Percentiles rank a stretch among this genome's conserved stretches.
Conservation (phyloP, 2,113 vertebrate genomes). For the Hippolais icterina region DNA sequence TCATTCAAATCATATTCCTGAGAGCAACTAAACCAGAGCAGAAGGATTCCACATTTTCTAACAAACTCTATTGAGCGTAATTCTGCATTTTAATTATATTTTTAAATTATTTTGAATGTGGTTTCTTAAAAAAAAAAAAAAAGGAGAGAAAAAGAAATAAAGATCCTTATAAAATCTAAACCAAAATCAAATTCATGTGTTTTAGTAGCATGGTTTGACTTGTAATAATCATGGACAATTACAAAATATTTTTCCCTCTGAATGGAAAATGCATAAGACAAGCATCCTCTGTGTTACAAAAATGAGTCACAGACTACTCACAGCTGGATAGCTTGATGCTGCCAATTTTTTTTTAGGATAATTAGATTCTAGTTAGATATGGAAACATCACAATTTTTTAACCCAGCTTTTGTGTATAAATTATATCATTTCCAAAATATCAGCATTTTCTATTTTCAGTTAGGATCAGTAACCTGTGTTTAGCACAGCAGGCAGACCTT, state of each 20-base stretch:
- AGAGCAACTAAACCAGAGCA: background rate
- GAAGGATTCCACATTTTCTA: background rate
- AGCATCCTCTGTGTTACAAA: background rate
- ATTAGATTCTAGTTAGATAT: conserved; percentile 56
- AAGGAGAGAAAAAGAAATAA: background rate
- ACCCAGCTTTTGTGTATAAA: conserved; percentile 59
- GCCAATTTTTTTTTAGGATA: conserved; percentile 2
- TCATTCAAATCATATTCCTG: background rate
- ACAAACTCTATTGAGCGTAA: background rate
- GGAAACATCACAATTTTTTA: conserved; percentile 34
- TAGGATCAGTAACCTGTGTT: conserved; percentile 57
- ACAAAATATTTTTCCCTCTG: background rate
- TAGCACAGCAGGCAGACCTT: conserved; percentile 44
- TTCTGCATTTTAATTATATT: background rate
- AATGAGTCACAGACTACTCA: conserved; percentile 28
- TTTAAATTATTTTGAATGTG: background rate
- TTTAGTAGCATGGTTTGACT: background rate
- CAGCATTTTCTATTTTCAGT: conserved; percentile 59
- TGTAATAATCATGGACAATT: background rate
- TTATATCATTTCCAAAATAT: conserved; percentile 58
- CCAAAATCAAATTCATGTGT: background rate
- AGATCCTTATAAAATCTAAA: background rate
- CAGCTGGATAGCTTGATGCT: conserved; percentile 24
- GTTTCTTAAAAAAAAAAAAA: background rate
- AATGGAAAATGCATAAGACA: background rate